Evolutionary conservation across 2,113 vertebrate species (phyloP).

Genomic region (Orthochromis malagaraziensis): DNA sequence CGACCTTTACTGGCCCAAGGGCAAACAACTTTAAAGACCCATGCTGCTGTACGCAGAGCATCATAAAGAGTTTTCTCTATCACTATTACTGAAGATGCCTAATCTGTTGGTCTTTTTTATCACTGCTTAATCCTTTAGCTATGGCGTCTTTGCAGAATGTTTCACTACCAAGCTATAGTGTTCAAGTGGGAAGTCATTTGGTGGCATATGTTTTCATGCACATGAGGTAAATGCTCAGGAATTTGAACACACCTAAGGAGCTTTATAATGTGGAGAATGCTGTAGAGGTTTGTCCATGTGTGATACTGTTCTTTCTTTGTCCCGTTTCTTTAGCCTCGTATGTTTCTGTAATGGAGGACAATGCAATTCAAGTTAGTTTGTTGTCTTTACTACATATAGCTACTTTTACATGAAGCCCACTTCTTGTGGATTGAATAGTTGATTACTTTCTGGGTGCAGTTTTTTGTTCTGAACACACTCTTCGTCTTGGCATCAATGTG

Average conservation of each 20-base stretch:
- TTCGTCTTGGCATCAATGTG: not conserved
- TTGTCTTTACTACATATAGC: not conserved
- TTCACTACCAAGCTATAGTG: not conserved
- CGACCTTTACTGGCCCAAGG: not conserved
- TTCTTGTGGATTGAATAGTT: not conserved
- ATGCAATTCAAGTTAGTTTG: not conserved
- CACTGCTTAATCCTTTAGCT: not conserved
- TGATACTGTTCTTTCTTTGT: not conserved
- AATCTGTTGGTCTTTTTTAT: not conserved
- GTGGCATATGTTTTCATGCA: not conserved
- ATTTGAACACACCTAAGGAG: not conserved
- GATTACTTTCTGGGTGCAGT: not conserved
- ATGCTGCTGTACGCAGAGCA: not conserved
- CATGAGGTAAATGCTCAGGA: not conserved
- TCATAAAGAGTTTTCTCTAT: not conserved
- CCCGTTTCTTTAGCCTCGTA: not conserved
- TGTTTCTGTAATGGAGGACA: not conserved
- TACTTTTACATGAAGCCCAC: not conserved
- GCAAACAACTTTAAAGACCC: not conserved
- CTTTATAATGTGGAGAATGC: not conserved
- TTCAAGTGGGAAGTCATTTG: not conserved
- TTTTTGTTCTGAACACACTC: not conserved
- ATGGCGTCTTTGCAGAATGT: not conserved
- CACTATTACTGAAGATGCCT: not conserved
- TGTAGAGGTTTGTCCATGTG: not conserved